These are phyloP conservation scores for Setipinna tenuifilis DNA, from an alignment of 2,797 vertebrate genomes.

Conservation along the genomic window DNA sequence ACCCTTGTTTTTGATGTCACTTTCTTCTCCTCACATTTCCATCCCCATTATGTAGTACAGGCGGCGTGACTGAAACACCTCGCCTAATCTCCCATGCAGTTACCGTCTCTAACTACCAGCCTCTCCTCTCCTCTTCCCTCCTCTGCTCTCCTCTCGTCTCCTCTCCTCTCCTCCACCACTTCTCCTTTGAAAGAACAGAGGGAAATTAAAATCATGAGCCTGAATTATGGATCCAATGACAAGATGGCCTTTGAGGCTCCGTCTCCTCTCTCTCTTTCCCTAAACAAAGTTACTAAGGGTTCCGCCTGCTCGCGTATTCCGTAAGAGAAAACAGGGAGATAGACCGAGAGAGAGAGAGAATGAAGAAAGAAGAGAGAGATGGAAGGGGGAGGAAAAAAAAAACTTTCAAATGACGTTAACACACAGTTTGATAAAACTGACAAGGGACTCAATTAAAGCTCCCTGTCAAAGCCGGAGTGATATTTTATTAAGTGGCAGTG, in stretches of 20 bases:
- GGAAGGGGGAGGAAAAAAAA: slow-evolving; percentile 59
- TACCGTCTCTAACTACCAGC: slow-evolving; percentile 88
- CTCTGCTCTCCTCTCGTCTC: background rate
- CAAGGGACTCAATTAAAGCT: slow-evolving; percentile 86
- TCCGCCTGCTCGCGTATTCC: slow-evolving; percentile 80
- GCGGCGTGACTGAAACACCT: slow-evolving; percentile 65
- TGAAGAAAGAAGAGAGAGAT: slow-evolving; percentile 39
- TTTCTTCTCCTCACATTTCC: slow-evolving; percentile 71
- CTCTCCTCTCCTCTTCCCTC: slow-evolving; percentile 79
- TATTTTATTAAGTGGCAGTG: slow-evolving; percentile 84
- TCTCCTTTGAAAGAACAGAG: slow-evolving; percentile 99
- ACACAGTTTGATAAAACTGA: slow-evolving; percentile 86
- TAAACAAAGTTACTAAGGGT: slow-evolving; percentile 86
- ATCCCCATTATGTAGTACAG: slow-evolving; percentile 72
- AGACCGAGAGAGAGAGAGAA: slow-evolving; percentile 60
- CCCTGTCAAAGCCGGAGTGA: slow-evolving; percentile 79
- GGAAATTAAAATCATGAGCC: slow-evolving; percentile 99
- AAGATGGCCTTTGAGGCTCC: slow-evolving; percentile 81
- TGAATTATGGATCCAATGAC: slow-evolving; percentile 98
- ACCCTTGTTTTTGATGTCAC: slow-evolving; percentile 57
- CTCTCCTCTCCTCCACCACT: background rate
- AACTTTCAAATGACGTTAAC: slow-evolving; percentile 76
- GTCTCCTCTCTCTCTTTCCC: slow-evolving; percentile 68
- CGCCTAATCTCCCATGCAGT: slow-evolving; percentile 90
- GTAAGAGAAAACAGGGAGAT: slow-evolving; percentile 55